A percentile compares a stretch with the other conserved stretches of the same genome.
Conservation (phyloP, 1,140 invertebrate genomes). For the Magallana gigas region DNA sequence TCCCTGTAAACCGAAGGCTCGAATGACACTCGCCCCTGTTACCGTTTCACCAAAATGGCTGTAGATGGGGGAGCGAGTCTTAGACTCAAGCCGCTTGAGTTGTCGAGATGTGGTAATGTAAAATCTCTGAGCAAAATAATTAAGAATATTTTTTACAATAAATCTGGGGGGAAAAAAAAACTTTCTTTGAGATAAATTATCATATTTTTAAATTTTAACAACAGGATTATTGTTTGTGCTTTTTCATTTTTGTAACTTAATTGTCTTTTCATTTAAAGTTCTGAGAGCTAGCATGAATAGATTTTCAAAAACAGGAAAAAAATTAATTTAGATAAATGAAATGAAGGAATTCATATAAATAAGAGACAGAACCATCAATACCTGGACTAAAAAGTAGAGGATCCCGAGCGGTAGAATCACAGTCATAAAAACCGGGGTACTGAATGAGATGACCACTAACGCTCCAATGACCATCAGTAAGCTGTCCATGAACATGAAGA, state of each 20-base stretch:
- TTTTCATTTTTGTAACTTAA: too few relatives aligned
- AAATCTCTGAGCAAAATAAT: slow-evolving; percentile 85
- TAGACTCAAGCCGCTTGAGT: slow-evolving; percentile 80
- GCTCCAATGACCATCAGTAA: slow-evolving; percentile 89
- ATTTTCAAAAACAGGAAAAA: too few relatives aligned
- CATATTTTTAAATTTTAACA: too few relatives aligned
- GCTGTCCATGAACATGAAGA: slow-evolving; percentile 73
- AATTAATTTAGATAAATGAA: background rate
- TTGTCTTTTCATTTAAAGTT: too few relatives aligned
- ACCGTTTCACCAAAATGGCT: slow-evolving; percentile 81
- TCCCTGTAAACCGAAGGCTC: slow-evolving; percentile 80
- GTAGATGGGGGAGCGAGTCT: slow-evolving; percentile 81
- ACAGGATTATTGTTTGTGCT: too few relatives aligned
- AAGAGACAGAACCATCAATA: slow-evolving; percentile 61
- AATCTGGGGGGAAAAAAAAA: too few relatives aligned
- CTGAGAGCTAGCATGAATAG: too few relatives aligned
- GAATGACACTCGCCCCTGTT: slow-evolving; percentile 81
- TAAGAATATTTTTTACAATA: background rate
- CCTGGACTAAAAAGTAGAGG: slow-evolving; percentile 92
- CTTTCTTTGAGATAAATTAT: too few relatives aligned
- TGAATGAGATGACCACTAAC: slow-evolving; percentile 92
- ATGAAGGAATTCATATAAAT: background rate
- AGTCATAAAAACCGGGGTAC: slow-evolving; percentile 91
- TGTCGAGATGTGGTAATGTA: slow-evolving; percentile 89
- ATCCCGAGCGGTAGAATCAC: slow-evolving; percentile 91